phyloP scores from a whole-genome alignment of 2,797 vertebrate genomes.

The Eremophila alpestris region DNA sequence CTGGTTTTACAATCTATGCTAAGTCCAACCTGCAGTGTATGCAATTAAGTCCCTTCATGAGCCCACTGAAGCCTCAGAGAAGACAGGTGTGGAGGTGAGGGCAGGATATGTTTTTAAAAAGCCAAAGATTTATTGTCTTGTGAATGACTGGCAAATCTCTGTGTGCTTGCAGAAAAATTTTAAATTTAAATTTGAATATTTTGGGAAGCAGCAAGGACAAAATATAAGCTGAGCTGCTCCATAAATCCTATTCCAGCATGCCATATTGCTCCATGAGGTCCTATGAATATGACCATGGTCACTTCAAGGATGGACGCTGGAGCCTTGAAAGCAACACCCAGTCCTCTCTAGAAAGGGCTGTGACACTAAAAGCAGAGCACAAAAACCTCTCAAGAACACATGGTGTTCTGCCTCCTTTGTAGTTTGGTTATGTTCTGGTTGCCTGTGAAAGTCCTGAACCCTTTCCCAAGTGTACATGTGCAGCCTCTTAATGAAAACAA shows the following conservation, averaged over 20 bases:
- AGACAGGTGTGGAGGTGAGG: neutral
- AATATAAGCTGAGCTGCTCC: neutral
- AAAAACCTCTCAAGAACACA: neutral
- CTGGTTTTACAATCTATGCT: neutral
- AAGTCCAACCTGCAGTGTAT: neutral
- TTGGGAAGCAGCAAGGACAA: neutral
- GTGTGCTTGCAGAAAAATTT: neutral
- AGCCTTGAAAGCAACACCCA: rapidly evolving
- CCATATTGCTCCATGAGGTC: rapidly evolving
- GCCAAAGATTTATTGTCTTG: neutral
- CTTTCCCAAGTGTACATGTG: neutral
- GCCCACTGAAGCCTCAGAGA: neutral
- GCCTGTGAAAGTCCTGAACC: neutral
- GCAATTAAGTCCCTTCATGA: neutral
- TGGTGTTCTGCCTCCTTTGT: neutral
- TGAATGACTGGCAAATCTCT: neutral
- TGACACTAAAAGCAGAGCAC: neutral
- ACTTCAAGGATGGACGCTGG: neutral
- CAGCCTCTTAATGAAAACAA: neutral
- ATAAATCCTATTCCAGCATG: neutral
- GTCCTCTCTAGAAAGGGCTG: neutral
- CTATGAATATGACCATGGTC: no score
- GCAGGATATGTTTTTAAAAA: neutral
- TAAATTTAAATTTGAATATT: neutral
- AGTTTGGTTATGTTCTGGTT: neutral